A percentile compares a stretch with the other conserved stretches of the same genome.
phyloP scores from a whole-genome alignment of 2,113 vertebrate genomes.

The Paramormyrops kingsleyae region DNA sequence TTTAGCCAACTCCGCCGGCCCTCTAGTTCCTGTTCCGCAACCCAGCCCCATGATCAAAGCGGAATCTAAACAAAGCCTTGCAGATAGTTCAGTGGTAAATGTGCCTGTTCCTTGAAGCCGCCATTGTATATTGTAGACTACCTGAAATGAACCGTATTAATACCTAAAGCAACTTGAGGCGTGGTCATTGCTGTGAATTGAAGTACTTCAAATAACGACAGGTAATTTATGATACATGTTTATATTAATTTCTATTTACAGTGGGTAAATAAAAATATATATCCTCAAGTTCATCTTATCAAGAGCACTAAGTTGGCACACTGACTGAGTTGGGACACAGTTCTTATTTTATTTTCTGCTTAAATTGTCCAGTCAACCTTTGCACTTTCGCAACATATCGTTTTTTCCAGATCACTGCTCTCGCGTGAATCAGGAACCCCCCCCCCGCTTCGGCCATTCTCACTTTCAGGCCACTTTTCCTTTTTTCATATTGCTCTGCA shows the following conservation, averaged over 20 bases:
- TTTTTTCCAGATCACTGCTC: not conserved
- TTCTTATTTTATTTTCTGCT: not conserved
- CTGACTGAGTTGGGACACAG: too few species aligned
- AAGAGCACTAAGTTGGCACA: not conserved
- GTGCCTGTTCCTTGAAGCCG: not conserved
- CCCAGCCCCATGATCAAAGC: not conserved
- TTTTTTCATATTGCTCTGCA: constrained; percentile 44
- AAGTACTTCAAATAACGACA: not conserved
- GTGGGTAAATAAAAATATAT: not conserved
- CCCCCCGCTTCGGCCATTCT: not conserved
- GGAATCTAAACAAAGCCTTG: not conserved
- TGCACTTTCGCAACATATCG: not conserved
- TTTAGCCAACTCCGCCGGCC: not conserved
- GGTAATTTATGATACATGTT: not conserved
- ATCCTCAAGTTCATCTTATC: not conserved
- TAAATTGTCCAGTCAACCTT: not conserved
- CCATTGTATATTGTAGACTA: not conserved
- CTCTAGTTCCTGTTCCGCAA: not conserved
- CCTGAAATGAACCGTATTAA: not conserved
- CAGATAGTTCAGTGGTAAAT: not conserved
- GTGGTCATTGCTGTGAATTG: not conserved
- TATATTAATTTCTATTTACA: not conserved
- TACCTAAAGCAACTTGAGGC: not conserved
- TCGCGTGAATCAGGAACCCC: not conserved
- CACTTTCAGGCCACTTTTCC: not conserved